Evolutionary conservation across 1,140 invertebrate species (phyloP).

Genomic region (Harlomillsia oculata): DNA sequence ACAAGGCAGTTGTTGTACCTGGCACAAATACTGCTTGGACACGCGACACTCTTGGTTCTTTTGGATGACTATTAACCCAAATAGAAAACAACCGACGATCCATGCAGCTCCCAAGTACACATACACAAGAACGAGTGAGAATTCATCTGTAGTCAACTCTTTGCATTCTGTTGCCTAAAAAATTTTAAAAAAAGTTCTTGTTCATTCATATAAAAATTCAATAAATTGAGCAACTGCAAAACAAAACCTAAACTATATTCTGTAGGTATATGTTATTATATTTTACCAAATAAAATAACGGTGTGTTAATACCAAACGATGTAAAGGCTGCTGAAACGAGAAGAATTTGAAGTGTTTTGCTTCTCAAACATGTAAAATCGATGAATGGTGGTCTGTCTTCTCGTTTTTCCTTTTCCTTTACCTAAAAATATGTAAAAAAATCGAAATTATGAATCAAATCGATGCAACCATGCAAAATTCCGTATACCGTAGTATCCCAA

Average conservation of each 20-base stretch:
- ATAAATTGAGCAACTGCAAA: not conserved
- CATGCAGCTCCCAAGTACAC: slow-evolving; percentile 71
- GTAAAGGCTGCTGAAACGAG: slow-evolving; percentile 65
- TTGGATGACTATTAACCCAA: slow-evolving; percentile 69
- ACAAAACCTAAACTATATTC: not conserved
- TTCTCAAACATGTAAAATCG: slow-evolving; percentile 70
- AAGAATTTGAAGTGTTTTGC: slow-evolving; percentile 71
- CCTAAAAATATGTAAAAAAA: not conserved
- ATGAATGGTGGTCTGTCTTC: slow-evolving; percentile 74
- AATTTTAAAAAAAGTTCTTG: not conserved
- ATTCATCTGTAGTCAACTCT: slow-evolving; percentile 59
- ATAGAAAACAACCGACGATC: slow-evolving; percentile 66
- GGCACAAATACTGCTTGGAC: slow-evolving; percentile 70
- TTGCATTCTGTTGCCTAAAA: slow-evolving; percentile 23
- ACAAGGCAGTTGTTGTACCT: slow-evolving; percentile 32
- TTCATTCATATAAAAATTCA: not conserved
- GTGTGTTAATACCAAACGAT: slow-evolving; percentile 74
- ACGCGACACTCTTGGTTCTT: slow-evolving; percentile 75
- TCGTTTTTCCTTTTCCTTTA: slow-evolving; percentile 38
- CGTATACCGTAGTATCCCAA: no score
- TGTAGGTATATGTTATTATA: not conserved
- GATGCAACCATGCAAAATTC: not conserved
- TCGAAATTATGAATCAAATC: no score
- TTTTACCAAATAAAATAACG: slow-evolving; percentile 69
- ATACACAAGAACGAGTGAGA: slow-evolving; percentile 58